Conservation (phyloP, 2,797 vertebrate species). For the Pangasius macronema region DNA sequence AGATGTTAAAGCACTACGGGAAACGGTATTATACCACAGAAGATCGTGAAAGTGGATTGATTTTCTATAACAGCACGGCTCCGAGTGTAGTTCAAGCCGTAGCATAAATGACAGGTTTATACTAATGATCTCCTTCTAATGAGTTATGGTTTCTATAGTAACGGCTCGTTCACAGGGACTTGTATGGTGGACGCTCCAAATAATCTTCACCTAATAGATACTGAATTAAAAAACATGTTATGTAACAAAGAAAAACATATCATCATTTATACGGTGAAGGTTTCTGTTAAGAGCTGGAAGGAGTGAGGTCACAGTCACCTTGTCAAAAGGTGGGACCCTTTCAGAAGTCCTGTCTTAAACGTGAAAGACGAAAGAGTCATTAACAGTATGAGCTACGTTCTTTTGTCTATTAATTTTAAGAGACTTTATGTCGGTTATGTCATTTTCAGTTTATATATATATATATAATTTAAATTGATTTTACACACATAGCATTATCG, state of each 20-base stretch:
- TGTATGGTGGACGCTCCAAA: neutral
- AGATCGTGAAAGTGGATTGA: neutral
- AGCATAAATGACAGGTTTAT: neutral
- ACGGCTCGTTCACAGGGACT: neutral
- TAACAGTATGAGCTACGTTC: too few relatives aligned
- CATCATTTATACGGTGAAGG: neutral
- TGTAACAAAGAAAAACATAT: neutral
- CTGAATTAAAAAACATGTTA: neutral
- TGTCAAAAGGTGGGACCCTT: too few relatives aligned
- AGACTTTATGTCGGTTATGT: neutral
- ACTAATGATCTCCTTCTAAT: neutral
- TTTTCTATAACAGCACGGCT: neutral
- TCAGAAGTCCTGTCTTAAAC: too few relatives aligned
- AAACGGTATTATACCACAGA: neutral
- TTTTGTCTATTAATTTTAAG: neutral
- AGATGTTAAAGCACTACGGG: neutral
- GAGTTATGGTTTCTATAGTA: constrained; percentile 1
- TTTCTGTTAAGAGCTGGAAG: neutral
- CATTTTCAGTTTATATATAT: too few relatives aligned
- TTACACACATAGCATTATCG: too few relatives aligned
- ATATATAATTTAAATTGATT: too few relatives aligned
- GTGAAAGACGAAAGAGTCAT: too few relatives aligned
- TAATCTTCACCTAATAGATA: neutral
- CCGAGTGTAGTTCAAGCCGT: neutral
- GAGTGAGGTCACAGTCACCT: too few relatives aligned